phyloP scores from a whole-genome alignment of 2,113 vertebrate species.

The Pedionomus torquatus region DNA sequence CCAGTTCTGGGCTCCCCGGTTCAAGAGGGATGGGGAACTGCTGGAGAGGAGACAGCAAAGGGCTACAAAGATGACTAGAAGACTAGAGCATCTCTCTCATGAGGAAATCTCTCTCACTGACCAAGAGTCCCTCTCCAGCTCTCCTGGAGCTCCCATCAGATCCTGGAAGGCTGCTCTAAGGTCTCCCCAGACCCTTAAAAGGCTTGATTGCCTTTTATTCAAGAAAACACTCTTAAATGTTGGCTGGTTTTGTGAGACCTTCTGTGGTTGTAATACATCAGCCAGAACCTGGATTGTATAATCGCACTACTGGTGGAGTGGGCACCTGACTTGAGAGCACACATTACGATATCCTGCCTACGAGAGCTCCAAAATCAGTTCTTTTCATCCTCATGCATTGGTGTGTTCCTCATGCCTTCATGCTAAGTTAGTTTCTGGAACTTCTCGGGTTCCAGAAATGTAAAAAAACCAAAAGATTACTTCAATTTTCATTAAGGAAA shows the following conservation, averaged over 20 bases:
- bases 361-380: neutral
- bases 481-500: neutral
- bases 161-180: no score
- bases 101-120: no score
- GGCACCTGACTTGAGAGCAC: neutral
- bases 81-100: no score
- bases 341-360: neutral
- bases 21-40: no score
- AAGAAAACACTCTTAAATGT: neutral
- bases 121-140: no score
- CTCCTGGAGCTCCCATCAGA: no score
- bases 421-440: neutral
- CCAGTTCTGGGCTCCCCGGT: no score
- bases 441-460: neutral
- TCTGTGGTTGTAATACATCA: neutral
- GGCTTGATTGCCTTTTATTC: neutral
- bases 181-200: no score
- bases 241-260: neutral
- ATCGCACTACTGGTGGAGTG: neutral
- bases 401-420: neutral
- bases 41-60: no score
- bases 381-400: rapidly evolving
- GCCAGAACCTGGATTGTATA: neutral
- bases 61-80: no score
- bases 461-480: neutral